Conservation (phyloP, 2,113 vertebrate species). For the Sturnus vulgaris region DNA sequence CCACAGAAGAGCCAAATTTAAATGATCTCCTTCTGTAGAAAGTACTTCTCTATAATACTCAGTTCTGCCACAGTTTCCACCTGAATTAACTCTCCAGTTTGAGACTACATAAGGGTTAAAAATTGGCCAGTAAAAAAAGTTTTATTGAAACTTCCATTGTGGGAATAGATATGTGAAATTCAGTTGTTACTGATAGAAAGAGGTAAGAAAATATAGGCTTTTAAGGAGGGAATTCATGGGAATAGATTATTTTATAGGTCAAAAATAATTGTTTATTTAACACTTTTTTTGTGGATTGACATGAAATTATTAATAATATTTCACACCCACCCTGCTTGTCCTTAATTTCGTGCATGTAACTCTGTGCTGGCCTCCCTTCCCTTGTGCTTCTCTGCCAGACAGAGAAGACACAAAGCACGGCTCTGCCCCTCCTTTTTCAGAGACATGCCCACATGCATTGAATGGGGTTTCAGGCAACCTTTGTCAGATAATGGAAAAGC, state of each 20-base stretch:
- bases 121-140: not conserved
- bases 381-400: not conserved
- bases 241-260: not conserved
- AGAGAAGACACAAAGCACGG: not conserved
- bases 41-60: not conserved
- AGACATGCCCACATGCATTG: not conserved
- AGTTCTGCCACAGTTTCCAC: not conserved
- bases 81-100: not conserved
- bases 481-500: not conserved
- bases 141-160: not conserved
- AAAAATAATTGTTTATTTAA: not conserved
- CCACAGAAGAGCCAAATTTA: accelerated
- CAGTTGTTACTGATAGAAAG: not conserved
- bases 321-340: not conserved
- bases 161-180: not conserved
- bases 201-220: not conserved
- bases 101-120: not conserved
- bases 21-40: not conserved
- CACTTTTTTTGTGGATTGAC: not conserved
- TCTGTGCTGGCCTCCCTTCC: not conserved
- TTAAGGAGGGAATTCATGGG: not conserved
- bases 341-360: not conserved
- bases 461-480: not conserved
- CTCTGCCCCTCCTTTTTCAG: not conserved
- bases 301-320: not conserved